Evolutionary conservation across 2,113 vertebrate genomes (phyloP).

Genomic region (Vicugna pacos): DNA sequence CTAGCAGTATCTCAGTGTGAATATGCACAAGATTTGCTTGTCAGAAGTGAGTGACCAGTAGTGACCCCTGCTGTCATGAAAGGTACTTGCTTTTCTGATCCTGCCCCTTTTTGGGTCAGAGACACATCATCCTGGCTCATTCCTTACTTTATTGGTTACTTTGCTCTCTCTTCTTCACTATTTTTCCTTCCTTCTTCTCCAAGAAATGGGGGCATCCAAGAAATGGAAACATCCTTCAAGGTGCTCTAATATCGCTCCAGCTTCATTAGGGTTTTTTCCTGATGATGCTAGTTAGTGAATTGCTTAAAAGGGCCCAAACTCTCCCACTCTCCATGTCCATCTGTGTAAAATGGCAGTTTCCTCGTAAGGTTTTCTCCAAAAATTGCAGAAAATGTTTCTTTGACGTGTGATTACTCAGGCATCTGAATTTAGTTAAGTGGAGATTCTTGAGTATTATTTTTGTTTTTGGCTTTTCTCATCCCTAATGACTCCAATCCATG

Average conservation of each 20-base stretch:
- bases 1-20: background rate
- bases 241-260: background rate
- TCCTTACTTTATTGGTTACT: background rate
- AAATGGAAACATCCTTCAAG: background rate
- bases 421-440: slow-evolving; percentile 37
- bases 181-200: background rate
- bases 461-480: slow-evolving; percentile 7
- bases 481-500: background rate
- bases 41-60: background rate
- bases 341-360: background rate
- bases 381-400: background rate
- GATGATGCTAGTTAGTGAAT: background rate
- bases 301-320: background rate
- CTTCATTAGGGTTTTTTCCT: background rate
- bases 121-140: background rate
- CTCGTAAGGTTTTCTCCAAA: background rate
- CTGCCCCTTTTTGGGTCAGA: background rate
- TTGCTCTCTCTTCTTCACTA: background rate
- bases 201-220: background rate
- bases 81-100: background rate
- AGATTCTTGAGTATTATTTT: background rate
- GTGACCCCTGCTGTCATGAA: slow-evolving; percentile 4
- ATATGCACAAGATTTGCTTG: background rate
- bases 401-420: background rate
- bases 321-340: background rate